Evolutionary conservation across 2,888 invertebrate genomes (phyloP), one percentile per base, ranked within the genome.

Genomic region (Ectobius pallidus): DNA sequence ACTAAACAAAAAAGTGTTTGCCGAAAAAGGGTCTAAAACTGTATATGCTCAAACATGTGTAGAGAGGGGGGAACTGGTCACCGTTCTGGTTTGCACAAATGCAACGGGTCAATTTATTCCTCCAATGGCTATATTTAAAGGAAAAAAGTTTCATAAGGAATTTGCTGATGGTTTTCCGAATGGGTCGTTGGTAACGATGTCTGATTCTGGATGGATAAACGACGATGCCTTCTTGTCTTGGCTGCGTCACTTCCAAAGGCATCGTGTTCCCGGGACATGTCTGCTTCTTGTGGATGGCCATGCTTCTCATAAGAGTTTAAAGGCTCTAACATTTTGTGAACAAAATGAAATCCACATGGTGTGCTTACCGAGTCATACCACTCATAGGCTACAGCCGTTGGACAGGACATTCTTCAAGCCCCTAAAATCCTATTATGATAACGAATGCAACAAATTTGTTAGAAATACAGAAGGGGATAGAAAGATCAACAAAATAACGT

Each of bases 11-110:
- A 61, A 61, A 34, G n/a, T 61, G 16, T 30, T 61, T 61, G 61
- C 30, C 4, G 61, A 61, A 61, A 61, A 61, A 61, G 61, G 61
- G 9, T 22, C n/a, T 16, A 61, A 32, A 32, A 20, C 34, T n/a
- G n/a, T 61, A 14, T 30, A 61, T 14, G 3, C 32, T 22, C 34
- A 61, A 1, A 61, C 61, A n/a, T 61, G 30, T 61, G n/a, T 61
- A n/a, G 32, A 61, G 7, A 3, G 7, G n/a, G 61, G 34, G 20
- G 18, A 27, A 3, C 30, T 61, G 6, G 61, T 61, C 7, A 61
- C 61, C 16, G 22, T 61, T 22, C n/a, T 61, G 20, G 61, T 4
- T n/a, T 61, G 34, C n/a, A n/a, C 34, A 1, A 61, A 30, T 32
- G 61, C 61, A 14, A 61, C 61, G 3, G 61, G 34, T 30, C 11